Percentiles rank a stretch among this genome's conserved stretches.
Evolutionary conservation across 2,113 vertebrate genomes (phyloP).

Genomic region (Boulengerochromis microlepis): DNA sequence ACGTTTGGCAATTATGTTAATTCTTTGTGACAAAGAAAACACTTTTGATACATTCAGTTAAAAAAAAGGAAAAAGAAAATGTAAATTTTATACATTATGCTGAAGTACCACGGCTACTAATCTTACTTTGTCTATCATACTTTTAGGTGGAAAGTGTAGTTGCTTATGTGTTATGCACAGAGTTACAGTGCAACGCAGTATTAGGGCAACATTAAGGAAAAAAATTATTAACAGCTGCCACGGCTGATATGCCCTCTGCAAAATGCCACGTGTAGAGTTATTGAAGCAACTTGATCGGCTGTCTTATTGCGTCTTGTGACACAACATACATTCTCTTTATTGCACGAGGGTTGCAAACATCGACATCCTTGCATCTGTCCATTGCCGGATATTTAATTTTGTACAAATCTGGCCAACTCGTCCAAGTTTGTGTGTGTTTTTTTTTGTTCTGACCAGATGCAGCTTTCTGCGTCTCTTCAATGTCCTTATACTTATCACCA

Average conservation of each 20-base stretch:
- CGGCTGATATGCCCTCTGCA: background rate
- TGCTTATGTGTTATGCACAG: background rate
- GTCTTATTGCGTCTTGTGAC: background rate
- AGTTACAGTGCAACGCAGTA: background rate
- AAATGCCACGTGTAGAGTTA: background rate
- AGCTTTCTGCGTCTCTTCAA: background rate
- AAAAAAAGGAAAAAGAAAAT: background rate
- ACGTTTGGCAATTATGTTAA: background rate
- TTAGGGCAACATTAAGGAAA: background rate
- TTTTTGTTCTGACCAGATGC: background rate
- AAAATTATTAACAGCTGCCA: background rate
- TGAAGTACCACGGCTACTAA: rapidly evolving
- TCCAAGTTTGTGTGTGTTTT: background rate
- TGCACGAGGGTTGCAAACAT: background rate
- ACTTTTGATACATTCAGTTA: background rate
- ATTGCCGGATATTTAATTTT: rapidly evolving
- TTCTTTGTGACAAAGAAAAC: background rate
- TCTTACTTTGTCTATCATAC: rapidly evolving
- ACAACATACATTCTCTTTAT: background rate
- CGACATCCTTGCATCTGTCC: rapidly evolving
- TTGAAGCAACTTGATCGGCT: rapidly evolving
- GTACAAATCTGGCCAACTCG: rapidly evolving
- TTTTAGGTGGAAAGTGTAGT: background rate
- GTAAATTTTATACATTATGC: background rate
- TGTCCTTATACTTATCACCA: background rate